Percentiles rank a stretch among this genome's conserved stretches.
Evolutionary conservation across 2,888 invertebrate genomes (phyloP).

Genomic region (Tholera decimalis): DNA sequence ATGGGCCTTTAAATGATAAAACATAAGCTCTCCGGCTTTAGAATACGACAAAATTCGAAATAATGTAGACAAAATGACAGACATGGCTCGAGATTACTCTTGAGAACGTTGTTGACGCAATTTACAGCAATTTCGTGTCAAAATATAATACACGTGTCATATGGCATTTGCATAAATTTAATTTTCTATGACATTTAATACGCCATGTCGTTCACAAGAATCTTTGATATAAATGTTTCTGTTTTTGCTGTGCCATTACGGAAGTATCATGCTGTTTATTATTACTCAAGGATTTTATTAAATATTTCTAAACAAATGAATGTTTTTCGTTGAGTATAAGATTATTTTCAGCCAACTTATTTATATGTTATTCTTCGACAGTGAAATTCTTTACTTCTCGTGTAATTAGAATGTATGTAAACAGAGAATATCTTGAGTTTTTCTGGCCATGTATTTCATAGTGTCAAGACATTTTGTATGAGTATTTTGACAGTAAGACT

Average conservation of each 20-base stretch:
- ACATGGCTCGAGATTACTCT: conserved; percentile 56
- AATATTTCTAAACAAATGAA: conserved; percentile 11
- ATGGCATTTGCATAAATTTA: conserved; percentile 64
- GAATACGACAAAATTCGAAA: conserved; percentile 37
- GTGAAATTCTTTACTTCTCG: neutral
- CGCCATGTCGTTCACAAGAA: conserved; percentile 51
- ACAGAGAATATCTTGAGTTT: conserved; percentile 18
- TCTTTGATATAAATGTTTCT: conserved; percentile 56
- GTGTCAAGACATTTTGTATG: conserved; percentile 9
- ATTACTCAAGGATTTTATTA: conserved; percentile 3
- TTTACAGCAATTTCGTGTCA: conserved; percentile 59
- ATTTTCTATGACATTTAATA: conserved; percentile 65
- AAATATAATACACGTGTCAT: conserved; percentile 63
- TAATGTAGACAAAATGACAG: conserved; percentile 55
- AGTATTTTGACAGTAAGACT: conserved; percentile 31
- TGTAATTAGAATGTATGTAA: conserved; percentile 26
- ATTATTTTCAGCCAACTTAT: conserved; percentile 37
- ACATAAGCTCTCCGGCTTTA: conserved; percentile 34
- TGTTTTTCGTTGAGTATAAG: conserved; percentile 3
- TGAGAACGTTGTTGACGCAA: conserved; percentile 61
- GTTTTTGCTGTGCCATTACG: conserved; percentile 60
- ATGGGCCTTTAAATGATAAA: conserved; percentile 37
- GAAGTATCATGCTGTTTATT: conserved; percentile 64
- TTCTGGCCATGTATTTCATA: conserved; percentile 8
- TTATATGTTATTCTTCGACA: conserved; percentile 20